Evolutionary conservation across 2,113 vertebrate genomes (phyloP).

Genomic region (Peromyscus maniculatus): DNA sequence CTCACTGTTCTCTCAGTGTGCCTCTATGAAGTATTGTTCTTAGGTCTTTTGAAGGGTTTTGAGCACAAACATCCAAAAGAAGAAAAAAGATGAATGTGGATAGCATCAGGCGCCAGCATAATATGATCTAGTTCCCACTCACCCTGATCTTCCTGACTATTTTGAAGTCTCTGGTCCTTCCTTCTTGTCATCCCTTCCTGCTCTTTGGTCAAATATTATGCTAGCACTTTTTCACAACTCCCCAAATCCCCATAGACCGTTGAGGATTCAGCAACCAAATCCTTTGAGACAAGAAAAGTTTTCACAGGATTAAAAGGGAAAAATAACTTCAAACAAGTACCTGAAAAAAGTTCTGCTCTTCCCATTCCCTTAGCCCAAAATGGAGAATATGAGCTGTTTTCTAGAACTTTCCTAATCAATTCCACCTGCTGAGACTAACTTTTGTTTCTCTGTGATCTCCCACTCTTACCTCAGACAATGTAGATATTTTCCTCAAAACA

Average conservation of each 20-base stretch:
- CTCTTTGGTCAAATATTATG: not conserved
- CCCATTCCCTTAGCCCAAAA: not conserved
- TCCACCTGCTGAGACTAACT: slow-evolving; percentile 76
- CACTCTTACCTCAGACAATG: slow-evolving; percentile 1
- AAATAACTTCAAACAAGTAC: not conserved
- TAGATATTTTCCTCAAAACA: slow-evolving; percentile 81
- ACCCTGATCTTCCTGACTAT: not conserved
- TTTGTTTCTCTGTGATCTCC: slow-evolving; percentile 2
- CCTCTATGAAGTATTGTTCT: not conserved
- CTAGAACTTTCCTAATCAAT: slow-evolving; percentile 69
- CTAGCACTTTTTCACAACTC: not conserved
- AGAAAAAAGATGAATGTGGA: not conserved
- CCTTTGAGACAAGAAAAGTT: not conserved
- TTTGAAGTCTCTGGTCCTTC: not conserved
- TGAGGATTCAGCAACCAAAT: not conserved
- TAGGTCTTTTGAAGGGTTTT: not conserved
- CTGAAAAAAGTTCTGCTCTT: not conserved
- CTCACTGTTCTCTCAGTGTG: not conserved
- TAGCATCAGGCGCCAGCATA: not conserved
- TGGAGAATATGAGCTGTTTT: not conserved
- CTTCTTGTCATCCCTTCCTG: not conserved
- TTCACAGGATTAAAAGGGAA: not conserved
- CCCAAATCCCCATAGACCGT: not conserved
- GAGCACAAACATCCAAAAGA: not conserved
- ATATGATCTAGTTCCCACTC: not conserved